A percentile compares a stretch with the other conserved stretches of the same genome.
phyloP scores from a whole-genome alignment of 1,140 invertebrate genomes.

The Monochamus saltuarius region DNA sequence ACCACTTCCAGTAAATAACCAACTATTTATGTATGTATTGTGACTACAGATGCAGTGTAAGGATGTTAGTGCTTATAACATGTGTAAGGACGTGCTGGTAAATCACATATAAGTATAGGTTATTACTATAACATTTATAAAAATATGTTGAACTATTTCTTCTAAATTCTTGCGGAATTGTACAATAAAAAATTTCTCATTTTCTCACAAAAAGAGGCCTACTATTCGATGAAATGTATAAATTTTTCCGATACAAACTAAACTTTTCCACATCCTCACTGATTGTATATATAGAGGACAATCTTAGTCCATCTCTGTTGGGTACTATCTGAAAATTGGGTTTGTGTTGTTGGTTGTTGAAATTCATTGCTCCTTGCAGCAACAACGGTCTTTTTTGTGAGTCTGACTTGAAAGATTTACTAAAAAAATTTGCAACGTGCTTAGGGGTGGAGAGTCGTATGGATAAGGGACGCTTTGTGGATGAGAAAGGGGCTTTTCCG shows the following conservation, averaged over 20 bases:
- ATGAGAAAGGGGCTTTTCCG: constrained; percentile 55
- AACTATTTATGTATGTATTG: too few relatives aligned
- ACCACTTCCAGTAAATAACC: too few relatives aligned
- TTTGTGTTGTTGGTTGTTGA: constrained; percentile 31
- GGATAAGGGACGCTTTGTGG: constrained; percentile 55
- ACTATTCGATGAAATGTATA: constrained; percentile 51
- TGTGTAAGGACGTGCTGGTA: constrained; percentile 31
- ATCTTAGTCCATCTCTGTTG: constrained; percentile 55
- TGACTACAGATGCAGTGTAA: too few relatives aligned
- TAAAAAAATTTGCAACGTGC: constrained; percentile 44
- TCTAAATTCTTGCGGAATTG: constrained; percentile 12
- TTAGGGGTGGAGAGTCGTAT: constrained; percentile 50
- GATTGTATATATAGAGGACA: constrained; percentile 54
- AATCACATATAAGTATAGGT: constrained; percentile 20
- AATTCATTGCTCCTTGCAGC: constrained; percentile 36
- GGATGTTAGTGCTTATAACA: constrained; percentile 23
- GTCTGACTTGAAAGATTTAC: constrained; percentile 43
- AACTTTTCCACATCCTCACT: constrained; percentile 50
- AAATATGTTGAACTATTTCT: constrained; percentile 42
- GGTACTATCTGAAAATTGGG: constrained; percentile 57
- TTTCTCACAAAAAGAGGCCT: constrained; percentile 51
- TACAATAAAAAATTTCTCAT: constrained; percentile 31
- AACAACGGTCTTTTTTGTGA: constrained; percentile 50
- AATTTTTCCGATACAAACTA: constrained; percentile 47
- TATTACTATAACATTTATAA: constrained; percentile 40